Evolutionary conservation across 2,113 vertebrate genomes (phyloP).

Genomic region (Haliaeetus leucogaster): DNA sequence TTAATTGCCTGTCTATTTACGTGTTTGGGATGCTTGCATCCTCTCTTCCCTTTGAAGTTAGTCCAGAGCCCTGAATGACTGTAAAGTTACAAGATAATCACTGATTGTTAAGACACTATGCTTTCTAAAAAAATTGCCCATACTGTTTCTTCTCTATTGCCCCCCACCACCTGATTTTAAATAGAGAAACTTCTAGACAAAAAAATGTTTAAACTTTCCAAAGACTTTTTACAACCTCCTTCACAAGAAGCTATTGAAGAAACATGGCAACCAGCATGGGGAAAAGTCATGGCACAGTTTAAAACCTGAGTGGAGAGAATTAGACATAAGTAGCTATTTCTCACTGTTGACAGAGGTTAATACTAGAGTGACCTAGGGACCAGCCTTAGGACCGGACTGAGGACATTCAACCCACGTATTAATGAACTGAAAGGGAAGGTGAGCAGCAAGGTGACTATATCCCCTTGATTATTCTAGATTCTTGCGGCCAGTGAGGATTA

Average conservation of each 20-base stretch:
- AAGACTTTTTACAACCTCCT: background rate
- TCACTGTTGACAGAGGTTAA: slow-evolving; percentile 37
- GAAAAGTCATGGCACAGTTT: background rate
- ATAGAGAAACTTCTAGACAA: background rate
- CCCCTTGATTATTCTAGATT: background rate
- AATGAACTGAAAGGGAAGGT: background rate
- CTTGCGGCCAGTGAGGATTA: background rate
- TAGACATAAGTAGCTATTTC: background rate
- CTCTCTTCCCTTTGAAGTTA: background rate
- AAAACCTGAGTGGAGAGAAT: background rate
- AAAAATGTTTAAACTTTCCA: background rate
- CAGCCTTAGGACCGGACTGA: background rate
- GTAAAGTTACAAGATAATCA: background rate
- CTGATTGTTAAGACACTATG: background rate
- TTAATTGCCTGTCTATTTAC: background rate
- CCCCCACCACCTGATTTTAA: background rate
- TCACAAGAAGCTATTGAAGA: background rate
- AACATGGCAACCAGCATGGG: background rate
- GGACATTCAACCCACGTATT: background rate
- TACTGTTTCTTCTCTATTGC: background rate
- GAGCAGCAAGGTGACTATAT: background rate
- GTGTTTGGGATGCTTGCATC: background rate
- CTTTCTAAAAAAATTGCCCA: background rate
- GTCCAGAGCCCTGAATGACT: background rate
- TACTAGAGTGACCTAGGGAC: background rate